A percentile compares a stretch with the other conserved stretches of the same genome.
Conservation (phyloP, 2,797 vertebrate species). For the Urocyon cinereoargenteus region DNA sequence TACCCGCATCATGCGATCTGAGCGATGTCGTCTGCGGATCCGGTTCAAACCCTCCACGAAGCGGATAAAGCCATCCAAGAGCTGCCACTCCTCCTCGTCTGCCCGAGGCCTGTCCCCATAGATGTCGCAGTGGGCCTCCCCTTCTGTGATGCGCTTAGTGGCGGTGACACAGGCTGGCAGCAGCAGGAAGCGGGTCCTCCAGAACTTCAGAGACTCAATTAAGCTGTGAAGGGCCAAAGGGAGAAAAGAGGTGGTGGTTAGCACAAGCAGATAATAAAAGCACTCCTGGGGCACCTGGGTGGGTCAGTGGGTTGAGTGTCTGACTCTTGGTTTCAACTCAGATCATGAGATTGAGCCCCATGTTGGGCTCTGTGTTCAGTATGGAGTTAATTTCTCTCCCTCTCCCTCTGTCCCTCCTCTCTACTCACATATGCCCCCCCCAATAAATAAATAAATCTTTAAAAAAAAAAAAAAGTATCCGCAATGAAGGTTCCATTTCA, state of each 20-base stretch:
- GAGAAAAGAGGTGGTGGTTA: not conserved
- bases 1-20: conserved; percentile 96
- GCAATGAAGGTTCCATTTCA: not conserved
- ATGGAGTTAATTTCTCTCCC: not conserved
- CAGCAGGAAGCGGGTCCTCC: conserved; percentile 97
- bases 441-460: too few relatives aligned
- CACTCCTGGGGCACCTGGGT: not conserved
- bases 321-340: not conserved
- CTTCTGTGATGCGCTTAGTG: conserved; percentile 95
- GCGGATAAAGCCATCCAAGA: conserved; percentile 96
- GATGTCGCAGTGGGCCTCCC: conserved; percentile 95
- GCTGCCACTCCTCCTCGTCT: conserved; percentile 94
- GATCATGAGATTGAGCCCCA: not conserved
- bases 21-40: conserved; percentile 97
- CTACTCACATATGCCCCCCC: too few relatives aligned
- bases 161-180: conserved; percentile 95
- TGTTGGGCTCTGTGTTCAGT: not conserved
- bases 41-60: conserved; percentile 98
- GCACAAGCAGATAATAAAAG: not conserved
- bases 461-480: not conserved
- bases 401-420: not conserved
- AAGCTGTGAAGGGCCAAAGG: conserved; percentile 87
- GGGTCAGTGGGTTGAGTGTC: not conserved
- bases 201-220: conserved; percentile 98
- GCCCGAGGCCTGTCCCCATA: conserved; percentile 93